Evolutionary conservation across 2,797 vertebrate genomes (phyloP).

Genomic region (Leuciscus waleckii): DNA sequence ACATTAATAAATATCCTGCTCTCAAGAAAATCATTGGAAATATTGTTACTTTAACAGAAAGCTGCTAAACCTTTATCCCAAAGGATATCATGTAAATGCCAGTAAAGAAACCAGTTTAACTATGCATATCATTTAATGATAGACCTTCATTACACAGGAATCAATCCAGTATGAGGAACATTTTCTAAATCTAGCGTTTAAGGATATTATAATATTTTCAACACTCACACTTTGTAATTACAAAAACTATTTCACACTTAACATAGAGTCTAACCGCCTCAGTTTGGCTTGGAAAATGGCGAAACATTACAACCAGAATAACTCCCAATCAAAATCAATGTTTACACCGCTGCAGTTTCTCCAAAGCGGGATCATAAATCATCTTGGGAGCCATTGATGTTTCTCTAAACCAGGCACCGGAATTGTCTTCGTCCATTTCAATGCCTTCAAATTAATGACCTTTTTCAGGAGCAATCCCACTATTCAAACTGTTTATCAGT

Average conservation of each 20-base stretch:
- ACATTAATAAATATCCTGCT: slow-evolving; percentile 15
- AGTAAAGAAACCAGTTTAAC: slow-evolving; percentile 31
- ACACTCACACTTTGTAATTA: slow-evolving; percentile 19
- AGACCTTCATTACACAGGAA: slow-evolving; percentile 15
- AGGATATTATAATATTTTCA: slow-evolving; percentile 4
- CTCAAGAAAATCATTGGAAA: slow-evolving; percentile 8
- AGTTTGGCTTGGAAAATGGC: slow-evolving; percentile 1
- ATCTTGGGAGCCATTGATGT: slow-evolving; percentile 7
- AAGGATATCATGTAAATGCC: slow-evolving; percentile 15
- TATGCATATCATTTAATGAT: slow-evolving; percentile 42
- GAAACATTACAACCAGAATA: neutral
- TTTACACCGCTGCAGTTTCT: slow-evolving; percentile 8
- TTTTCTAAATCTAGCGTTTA: slow-evolving; percentile 25
- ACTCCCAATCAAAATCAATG: neutral
- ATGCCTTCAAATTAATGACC: slow-evolving; percentile 33
- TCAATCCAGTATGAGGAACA: neutral
- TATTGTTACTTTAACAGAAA: neutral
- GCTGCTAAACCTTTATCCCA: slow-evolving; percentile 16
- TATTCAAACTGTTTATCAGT: slow-evolving; percentile 26
- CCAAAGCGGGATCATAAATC: neutral
- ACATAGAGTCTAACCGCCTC: slow-evolving; percentile 6
- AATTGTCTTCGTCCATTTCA: slow-evolving; percentile 16
- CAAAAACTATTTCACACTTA: neutral
- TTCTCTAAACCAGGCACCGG: neutral
- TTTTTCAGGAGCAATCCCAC: slow-evolving; percentile 17